Conservation (phyloP, 2,113 vertebrate species). For the Saguinus imperator region DNA sequence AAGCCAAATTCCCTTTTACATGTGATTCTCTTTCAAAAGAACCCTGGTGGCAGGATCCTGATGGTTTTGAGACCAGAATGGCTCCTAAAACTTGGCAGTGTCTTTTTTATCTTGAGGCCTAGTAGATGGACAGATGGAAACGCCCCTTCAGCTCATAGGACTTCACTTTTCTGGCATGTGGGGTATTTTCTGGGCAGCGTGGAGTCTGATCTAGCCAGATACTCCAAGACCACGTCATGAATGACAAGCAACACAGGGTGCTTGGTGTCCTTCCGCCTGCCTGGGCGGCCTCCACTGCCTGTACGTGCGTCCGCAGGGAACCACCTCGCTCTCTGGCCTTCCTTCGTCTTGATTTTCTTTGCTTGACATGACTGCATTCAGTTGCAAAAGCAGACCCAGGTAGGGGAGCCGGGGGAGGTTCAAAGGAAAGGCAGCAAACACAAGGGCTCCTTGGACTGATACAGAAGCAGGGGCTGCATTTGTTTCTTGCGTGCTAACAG, state of each 20-base stretch:
- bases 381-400: neutral
- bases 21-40: neutral
- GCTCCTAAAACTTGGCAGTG: neutral
- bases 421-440: neutral
- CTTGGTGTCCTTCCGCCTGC: neutral
- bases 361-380: neutral
- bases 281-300: neutral
- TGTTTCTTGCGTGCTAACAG: neutral
- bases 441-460: neutral
- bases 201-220: neutral
- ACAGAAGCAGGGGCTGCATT: neutral
- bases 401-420: neutral
- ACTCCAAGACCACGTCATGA: neutral
- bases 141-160: neutral
- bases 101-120: neutral
- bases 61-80: neutral
- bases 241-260: neutral
- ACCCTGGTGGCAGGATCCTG: neutral
- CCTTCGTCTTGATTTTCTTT: neutral
- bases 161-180: neutral
- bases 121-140: neutral
- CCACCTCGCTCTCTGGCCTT: neutral
- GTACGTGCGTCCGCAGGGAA: too few species aligned
- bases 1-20: constrained; percentile 59
- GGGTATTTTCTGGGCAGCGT: neutral